These are phyloP conservation scores for Dynastes hyllus DNA, from an alignment of 2,888 invertebrate genomes.

Conservation along the genomic window DNA sequence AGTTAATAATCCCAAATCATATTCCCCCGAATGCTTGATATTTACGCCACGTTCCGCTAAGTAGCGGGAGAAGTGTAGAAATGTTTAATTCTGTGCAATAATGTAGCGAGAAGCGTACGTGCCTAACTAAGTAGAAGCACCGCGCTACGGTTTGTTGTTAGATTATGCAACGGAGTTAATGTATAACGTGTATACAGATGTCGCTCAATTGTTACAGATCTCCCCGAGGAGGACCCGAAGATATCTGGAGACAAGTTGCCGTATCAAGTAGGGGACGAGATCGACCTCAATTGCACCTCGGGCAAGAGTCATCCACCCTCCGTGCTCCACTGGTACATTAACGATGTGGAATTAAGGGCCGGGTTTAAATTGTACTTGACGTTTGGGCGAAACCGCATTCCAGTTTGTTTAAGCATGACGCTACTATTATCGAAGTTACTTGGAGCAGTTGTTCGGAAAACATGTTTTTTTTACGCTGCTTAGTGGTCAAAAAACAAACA, in stretches of 20 bases:
- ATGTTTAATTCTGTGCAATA: constrained; percentile 45
- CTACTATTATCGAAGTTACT: neutral
- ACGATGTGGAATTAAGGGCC: constrained; percentile 76
- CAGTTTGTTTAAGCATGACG: constrained; percentile 10
- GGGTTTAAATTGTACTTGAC: constrained; percentile 29
- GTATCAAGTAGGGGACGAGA: constrained; percentile 79
- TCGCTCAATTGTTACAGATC: constrained; percentile 70
- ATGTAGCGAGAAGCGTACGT: constrained; percentile 38
- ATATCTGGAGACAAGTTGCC: constrained; percentile 80
- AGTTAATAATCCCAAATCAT: too few species aligned
- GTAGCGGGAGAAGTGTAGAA: constrained; percentile 33
- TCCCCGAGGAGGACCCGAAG: constrained; percentile 79
- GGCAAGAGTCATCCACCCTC: constrained; percentile 81
- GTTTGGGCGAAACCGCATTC: neutral
- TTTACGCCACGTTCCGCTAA: constrained; percentile 35
- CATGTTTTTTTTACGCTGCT: neutral
- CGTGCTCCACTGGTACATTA: constrained; percentile 80
- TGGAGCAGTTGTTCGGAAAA: neutral
- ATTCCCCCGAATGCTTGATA: constrained; percentile 22
- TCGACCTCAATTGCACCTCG: constrained; percentile 81
- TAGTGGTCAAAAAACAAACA: neutral
- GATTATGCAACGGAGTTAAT: constrained; percentile 38
- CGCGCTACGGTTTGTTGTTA: constrained; percentile 31
- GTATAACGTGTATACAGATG: constrained; percentile 43
- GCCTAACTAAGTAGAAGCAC: constrained; percentile 16